Evolutionary conservation across 2,797 vertebrate genomes (phyloP), one percentile per base, ranked within the genome.

Genomic region (Melanotaenia pygmaea): DNA sequence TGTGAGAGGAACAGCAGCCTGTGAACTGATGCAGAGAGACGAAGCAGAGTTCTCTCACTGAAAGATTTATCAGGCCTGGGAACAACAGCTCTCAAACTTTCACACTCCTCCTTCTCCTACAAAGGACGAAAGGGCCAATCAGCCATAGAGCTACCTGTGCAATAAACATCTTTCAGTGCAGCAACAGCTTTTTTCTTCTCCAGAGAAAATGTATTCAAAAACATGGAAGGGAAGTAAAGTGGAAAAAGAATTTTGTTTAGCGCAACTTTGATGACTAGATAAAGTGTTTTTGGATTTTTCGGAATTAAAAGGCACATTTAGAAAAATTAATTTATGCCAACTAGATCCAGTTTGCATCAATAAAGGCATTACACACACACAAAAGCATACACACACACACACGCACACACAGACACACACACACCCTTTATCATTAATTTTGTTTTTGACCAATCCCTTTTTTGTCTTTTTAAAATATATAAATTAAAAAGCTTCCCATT

Each of bases 21-120:
- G 77, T 89, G 87, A 91, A 76, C 54, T 91, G 90, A 94, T 92
- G 88, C 77, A 83, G 83, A 83, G 88, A 91, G 89, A 93, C 82
- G 71, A 86, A 78, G 80, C 75, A 5, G 84, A 86, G 69, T 83
- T 83, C 65, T 74, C 32, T 45, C 35, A 43, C 82, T 94, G 66
- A 93, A 94, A 93, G 90, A 94, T 93, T 93, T 64, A 94, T 89
- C 65, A 64, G 80, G 70, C 69, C 68, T 24, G 64, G 68, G 82
- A 83, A 87, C 30, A 76, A 83, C 80, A 73, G 82, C 79, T 79
- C 66, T 84, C 73, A 59, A 79, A 88, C 86, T 89, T 88, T 72
- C 64, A 70, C 68, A 62, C 87, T 74, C 74, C 32, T 71, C 79
- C 60, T 71, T 50, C 79, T 4, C 57, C 73, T 67, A 18, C 72